Evolutionary conservation across 1,140 invertebrate genomes (phyloP).

Genomic region (Temnothorax longispinosus): DNA sequence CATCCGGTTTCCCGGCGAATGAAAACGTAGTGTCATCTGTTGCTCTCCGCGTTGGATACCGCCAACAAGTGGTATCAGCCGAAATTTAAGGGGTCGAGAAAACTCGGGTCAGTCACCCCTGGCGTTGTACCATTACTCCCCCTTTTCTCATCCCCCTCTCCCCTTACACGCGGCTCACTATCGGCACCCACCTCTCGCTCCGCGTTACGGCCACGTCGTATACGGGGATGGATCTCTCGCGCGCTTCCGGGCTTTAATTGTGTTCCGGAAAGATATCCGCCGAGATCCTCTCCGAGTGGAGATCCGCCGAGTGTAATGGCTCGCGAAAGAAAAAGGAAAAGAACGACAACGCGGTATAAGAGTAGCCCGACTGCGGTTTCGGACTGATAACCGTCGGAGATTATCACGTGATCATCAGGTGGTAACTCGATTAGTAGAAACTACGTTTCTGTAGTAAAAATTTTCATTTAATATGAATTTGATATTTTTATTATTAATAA

Average conservation of each 20-base stretch:
- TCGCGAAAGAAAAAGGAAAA: constrained; percentile 56
- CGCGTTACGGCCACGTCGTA: background rate
- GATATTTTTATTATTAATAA: background rate
- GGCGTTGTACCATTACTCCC: constrained; percentile 58
- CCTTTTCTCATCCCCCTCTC: background rate
- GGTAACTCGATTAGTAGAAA: background rate
- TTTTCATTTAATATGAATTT: background rate
- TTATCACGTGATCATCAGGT: constrained; percentile 26
- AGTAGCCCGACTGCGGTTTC: constrained; percentile 7
- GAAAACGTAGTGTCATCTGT: constrained; percentile 78
- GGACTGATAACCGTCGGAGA: constrained; percentile 28
- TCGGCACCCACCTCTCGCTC: constrained; percentile 28
- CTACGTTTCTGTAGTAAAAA: background rate
- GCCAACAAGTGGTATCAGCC: constrained; percentile 81
- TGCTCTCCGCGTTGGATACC: constrained; percentile 73
- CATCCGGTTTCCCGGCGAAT: constrained; percentile 45
- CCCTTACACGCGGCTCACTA: background rate
- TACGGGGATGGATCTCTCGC: constrained; percentile 63
- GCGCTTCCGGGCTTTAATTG: constrained; percentile 73
- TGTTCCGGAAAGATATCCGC: constrained; percentile 71
- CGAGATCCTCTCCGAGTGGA: constrained; percentile 70
- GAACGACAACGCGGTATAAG: background rate
- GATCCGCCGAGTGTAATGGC: constrained; percentile 70
- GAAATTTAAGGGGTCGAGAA: constrained; percentile 81
- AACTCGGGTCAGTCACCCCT: constrained; percentile 59